Evolutionary conservation across 2,113 vertebrate species (phyloP), one percentile per base, ranked within the genome.

Genomic region (Hemibagrus wyckioides): DNA sequence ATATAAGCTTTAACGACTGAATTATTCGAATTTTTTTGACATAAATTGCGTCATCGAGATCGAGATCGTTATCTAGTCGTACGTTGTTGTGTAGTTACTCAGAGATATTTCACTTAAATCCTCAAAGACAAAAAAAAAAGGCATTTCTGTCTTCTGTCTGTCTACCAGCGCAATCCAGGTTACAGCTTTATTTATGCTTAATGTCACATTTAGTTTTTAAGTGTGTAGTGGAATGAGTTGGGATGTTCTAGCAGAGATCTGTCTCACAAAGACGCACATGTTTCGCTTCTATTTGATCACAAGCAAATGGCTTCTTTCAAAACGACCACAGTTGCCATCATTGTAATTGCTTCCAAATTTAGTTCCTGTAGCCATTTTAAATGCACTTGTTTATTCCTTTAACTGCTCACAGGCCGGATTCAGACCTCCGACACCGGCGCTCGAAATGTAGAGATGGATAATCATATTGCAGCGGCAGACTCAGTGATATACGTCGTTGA

Each of bases 291-390:
- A 65, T 84, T 88, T 88, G 75, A 88, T 89, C 75, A 13, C 59
- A 17, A 79, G 56, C 50, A 81, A 89, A 89, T 75, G 75, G 79
- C 84, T 84, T 67, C 33, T 88, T 88, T 91, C 89, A 91, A 90
- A 90, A 89, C 69, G 67, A 89, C 86, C 82, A 83, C 90, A 85
- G 85, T 73, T 80, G 87, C 85, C 73, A 80, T 90, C 76, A 33
- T 77, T 82, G 63, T 91, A 88, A 90, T 89, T 91, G 88, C 86
- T 90, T 89, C 88, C 89, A 91, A 91, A 87, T 88, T 86, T 88
- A 73, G 80, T 86, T 86, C 75, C 90, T 76, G 88, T 85, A 84
- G 87, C 57, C 83, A 69, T 84, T 83, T 83, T 89, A 83, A 85
- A 82, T 85, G 82, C 39, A 63, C 80, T 73, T 89, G 82, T 85